Conservation (phyloP, 2,113 vertebrate genomes). For the Corapipo altera region DNA sequence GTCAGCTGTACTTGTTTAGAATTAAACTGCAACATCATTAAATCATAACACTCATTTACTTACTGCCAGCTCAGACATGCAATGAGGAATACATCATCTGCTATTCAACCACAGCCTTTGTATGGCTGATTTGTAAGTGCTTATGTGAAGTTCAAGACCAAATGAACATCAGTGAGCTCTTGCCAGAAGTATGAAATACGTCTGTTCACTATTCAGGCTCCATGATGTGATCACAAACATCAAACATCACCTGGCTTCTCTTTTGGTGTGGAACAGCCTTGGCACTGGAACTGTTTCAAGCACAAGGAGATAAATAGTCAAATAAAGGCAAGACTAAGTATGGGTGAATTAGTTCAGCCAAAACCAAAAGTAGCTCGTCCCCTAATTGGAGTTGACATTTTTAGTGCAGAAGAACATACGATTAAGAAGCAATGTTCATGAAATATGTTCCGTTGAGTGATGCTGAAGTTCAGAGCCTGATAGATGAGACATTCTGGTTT, state of each 20-base stretch:
- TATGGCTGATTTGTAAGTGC: neutral
- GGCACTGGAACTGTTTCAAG: neutral
- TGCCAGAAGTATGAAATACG: neutral
- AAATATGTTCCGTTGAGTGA: neutral
- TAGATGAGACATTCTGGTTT: neutral
- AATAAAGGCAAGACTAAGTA: neutral
- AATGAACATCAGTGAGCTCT: neutral
- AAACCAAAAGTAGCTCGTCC: neutral
- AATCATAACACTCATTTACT: slow-evolving; percentile 8
- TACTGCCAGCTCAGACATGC: neutral
- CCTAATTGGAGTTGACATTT: neutral
- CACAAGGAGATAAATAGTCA: neutral
- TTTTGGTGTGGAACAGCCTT: neutral
- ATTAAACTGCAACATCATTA: neutral
- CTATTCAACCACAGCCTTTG: neutral
- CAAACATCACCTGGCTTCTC: neutral
- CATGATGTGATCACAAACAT: neutral
- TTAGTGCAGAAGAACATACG: neutral
- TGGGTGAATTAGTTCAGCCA: neutral
- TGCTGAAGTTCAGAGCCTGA: neutral
- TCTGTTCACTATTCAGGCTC: fast-evolving
- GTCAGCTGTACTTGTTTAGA: neutral
- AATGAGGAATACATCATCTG: neutral
- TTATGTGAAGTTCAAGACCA: neutral
- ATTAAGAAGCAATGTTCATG: neutral